phyloP scores from a whole-genome alignment of 2,797 vertebrate species.

The Onychomys arenicola region DNA sequence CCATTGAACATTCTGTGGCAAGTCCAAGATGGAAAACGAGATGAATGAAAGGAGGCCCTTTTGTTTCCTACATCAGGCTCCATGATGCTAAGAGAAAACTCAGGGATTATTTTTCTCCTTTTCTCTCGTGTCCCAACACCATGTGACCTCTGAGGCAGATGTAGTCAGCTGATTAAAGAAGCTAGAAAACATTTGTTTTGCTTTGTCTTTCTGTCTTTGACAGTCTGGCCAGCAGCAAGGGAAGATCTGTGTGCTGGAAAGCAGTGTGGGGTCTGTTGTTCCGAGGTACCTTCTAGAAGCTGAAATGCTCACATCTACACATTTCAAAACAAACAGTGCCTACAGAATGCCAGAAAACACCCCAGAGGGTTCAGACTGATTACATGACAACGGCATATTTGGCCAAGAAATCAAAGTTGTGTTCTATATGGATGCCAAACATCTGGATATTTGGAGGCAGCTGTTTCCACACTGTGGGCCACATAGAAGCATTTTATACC shows the following conservation, averaged over 20 bases:
- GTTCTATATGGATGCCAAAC: constrained; percentile 51
- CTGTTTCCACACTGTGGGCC: constrained; percentile 46
- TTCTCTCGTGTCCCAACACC: background rate
- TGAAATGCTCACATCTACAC: constrained; percentile 50
- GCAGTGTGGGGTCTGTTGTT: background rate
- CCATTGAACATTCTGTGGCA: background rate
- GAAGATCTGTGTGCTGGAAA: constrained; percentile 39
- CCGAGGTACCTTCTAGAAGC: constrained; percentile 5
- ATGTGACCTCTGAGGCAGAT: constrained; percentile 39
- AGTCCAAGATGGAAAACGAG: constrained; percentile 14
- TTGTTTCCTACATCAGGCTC: background rate
- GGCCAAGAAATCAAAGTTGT: constrained; percentile 63
- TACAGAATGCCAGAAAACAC: constrained; percentile 9
- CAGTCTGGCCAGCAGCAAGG: constrained; percentile 18
- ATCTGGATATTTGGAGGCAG: constrained; percentile 71
- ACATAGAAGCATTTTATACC: constrained; percentile 47
- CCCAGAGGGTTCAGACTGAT: constrained; percentile 12
- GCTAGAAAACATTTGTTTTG: background rate
- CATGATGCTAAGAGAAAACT: background rate
- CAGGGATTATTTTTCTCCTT: constrained; percentile 20
- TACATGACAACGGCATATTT: constrained; percentile 61
- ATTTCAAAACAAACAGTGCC: constrained; percentile 11
- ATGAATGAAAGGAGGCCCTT: background rate
- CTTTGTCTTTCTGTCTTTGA: constrained; percentile 31
- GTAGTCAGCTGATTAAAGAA: constrained; percentile 59